A percentile compares a stretch with the other conserved stretches of the same genome.
These are phyloP conservation scores for Pycnonotus jocosus DNA, from an alignment of 2,113 vertebrate species.

Conservation along the genomic window DNA sequence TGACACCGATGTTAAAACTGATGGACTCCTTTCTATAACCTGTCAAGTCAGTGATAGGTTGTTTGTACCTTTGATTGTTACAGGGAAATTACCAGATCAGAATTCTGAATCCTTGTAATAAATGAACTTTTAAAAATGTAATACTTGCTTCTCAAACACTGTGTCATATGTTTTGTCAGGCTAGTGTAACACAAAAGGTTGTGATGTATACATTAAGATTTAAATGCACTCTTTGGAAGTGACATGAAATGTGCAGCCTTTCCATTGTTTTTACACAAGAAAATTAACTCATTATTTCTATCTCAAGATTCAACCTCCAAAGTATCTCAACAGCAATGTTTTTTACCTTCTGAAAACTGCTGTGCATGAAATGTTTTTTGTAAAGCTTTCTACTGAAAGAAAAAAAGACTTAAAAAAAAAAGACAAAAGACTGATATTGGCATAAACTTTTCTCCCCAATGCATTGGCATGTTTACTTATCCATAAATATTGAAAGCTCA, in stretches of 20 bases:
- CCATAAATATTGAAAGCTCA: background rate
- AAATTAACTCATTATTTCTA: conserved; percentile 44
- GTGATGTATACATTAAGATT: conserved; percentile 23
- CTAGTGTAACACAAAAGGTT: conserved; percentile 19
- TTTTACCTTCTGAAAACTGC: background rate
- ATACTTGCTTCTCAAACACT: conserved; percentile 33
- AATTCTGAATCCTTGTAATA: conserved; percentile 37
- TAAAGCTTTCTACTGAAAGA: background rate
- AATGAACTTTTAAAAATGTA: conserved; percentile 21
- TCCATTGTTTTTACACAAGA: background rate
- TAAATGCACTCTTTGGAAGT: conserved; percentile 6
- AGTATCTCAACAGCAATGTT: background rate
- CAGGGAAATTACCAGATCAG: conserved; percentile 34
- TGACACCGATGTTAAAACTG: conserved; percentile 1
- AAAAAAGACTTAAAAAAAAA: background rate
- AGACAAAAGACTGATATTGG: background rate
- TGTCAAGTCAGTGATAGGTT: conserved; percentile 21
- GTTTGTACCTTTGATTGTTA: conserved; percentile 29
- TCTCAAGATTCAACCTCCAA: background rate
- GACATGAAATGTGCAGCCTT: background rate
- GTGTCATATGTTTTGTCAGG: conserved; percentile 17
- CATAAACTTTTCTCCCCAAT: background rate
- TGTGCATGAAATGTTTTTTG: background rate
- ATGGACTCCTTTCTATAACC: conserved; percentile 26
- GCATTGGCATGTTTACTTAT: background rate